Percentiles rank a stretch among this genome's conserved stretches.
Conservation (phyloP, 2,888 invertebrate genomes). For the Cantharis lateralis region DNA sequence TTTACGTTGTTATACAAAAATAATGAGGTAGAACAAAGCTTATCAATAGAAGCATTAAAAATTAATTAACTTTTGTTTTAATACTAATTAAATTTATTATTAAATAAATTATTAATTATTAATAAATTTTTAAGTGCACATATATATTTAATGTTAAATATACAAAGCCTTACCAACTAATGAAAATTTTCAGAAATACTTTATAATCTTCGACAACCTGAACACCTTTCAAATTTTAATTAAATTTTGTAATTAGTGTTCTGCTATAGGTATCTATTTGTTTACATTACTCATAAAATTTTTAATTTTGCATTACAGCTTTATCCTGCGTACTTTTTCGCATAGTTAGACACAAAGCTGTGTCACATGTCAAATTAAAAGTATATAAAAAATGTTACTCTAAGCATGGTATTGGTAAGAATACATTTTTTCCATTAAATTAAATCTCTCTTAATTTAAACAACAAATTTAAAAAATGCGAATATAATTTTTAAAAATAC, state of each 20-base stretch:
- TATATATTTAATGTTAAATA: neutral
- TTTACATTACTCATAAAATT: neutral
- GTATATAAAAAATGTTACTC: neutral
- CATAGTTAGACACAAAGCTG: neutral
- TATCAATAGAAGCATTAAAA: neutral
- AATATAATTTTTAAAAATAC: neutral
- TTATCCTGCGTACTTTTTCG: neutral
- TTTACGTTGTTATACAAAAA: neutral
- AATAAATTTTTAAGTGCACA: neutral
- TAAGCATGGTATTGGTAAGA: neutral
- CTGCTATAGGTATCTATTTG: conserved; percentile 3
- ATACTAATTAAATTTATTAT: neutral
- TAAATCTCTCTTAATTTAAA: neutral
- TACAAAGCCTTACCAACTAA: neutral
- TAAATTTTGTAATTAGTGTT: conserved; percentile 1
- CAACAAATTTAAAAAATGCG: neutral
- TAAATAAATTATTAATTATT: neutral
- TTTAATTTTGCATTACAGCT: neutral
- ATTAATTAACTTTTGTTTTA: neutral
- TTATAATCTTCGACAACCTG: neutral
- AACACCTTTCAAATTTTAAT: conserved; percentile 2
- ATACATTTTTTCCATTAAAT: neutral
- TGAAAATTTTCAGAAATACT: neutral
- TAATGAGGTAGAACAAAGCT: neutral
- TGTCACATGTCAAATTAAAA: neutral